Base-by-base conservation (phyloP, 2,113 vertebrate genomes). In the Pelecanoides urinatrix region DNA sequence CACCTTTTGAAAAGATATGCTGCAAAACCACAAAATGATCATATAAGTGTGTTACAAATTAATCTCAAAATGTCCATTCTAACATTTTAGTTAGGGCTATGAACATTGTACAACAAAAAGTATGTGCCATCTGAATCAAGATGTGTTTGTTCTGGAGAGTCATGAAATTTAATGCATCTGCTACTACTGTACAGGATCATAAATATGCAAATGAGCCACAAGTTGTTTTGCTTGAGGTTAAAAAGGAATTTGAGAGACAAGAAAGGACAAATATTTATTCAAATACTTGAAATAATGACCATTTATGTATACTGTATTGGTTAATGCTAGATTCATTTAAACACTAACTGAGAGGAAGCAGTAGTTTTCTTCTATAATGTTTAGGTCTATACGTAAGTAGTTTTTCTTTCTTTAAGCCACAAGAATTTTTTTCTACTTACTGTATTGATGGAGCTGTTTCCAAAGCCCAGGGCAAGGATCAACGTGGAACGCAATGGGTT, bases 221-320 rank as follows among this genome's bases (percentile, higher is more conserved):
- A 72, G 26, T 84, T 76, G 42, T 55, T 95, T 70, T 91, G 38
- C 62, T 90, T 66, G 26, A 76, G 63, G 45, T 62, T 56, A 20
- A 92, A 87, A 84, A 91, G 29, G 50, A 86, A 91, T 92, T 34
- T 44, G n/a, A 45, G 47, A 78, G 42, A 82, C 34, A 66, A 82
- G 52, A 89, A 88, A 65, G 47, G 23, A 58, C 38, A 91, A 91
- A 92, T 89, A 95, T 88, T 96, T 93, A 79, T 92, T 91, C 36
- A 79, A 82, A 58, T 62, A 70, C 70, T 90, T 90, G 59, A 90
- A 91, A 58, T 13, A 78, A 50, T 73, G 84, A 42, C 53, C 11
- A 40, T 82, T 95, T 79, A 55, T 73, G 7, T 81, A 50, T 61
- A 40, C 27, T 47, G 20, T 49, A 23, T 75, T 61, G 11, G 53